A percentile compares a stretch with the other conserved stretches of the same genome.
These are phyloP conservation scores for Bhutanitis thaidina DNA, from an alignment of 2,888 invertebrate genomes.

Conservation along the genomic window DNA sequence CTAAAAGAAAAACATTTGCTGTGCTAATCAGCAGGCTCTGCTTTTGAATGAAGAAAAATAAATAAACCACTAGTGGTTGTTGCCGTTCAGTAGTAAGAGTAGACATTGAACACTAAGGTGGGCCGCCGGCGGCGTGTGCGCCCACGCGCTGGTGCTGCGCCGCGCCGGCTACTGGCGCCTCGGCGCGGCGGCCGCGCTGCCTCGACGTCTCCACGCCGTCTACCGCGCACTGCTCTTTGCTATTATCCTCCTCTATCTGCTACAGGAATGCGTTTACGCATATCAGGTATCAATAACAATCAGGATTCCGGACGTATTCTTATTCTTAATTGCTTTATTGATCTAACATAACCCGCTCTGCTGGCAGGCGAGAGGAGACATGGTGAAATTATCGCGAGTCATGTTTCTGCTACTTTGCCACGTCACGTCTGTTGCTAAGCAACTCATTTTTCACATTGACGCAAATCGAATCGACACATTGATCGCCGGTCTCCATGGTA, in stretches of 20 bases:
- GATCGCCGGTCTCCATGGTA: constrained; percentile 35
- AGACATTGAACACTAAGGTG: constrained; percentile 22
- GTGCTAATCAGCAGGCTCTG: no score
- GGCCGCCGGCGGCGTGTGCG: constrained; percentile 33
- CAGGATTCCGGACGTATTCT: no score
- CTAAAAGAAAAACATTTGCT: no score
- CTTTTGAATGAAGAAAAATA: no score
- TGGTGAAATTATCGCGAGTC: constrained; percentile 59
- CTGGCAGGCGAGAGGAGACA: constrained; percentile 45
- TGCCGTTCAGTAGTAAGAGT: no score
- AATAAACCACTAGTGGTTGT: no score
- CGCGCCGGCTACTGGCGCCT: constrained; percentile 12
- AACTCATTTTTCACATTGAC: constrained; percentile 48
- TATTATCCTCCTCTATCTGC: constrained; percentile 38
- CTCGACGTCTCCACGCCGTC: constrained; percentile 22
- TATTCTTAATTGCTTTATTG: no score
- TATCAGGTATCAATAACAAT: constrained; percentile 34
- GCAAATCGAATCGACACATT: constrained; percentile 36
- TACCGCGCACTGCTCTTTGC: constrained; percentile 41
- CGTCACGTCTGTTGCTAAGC: constrained; percentile 62
- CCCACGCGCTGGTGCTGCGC: constrained; percentile 35
- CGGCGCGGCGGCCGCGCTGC: not conserved
- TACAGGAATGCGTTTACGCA: constrained; percentile 48
- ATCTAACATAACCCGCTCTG: not conserved
- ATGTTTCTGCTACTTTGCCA: constrained; percentile 70